phyloP scores from a whole-genome alignment of 2,888 invertebrate genomes.

The Hyalella azteca region DNA sequence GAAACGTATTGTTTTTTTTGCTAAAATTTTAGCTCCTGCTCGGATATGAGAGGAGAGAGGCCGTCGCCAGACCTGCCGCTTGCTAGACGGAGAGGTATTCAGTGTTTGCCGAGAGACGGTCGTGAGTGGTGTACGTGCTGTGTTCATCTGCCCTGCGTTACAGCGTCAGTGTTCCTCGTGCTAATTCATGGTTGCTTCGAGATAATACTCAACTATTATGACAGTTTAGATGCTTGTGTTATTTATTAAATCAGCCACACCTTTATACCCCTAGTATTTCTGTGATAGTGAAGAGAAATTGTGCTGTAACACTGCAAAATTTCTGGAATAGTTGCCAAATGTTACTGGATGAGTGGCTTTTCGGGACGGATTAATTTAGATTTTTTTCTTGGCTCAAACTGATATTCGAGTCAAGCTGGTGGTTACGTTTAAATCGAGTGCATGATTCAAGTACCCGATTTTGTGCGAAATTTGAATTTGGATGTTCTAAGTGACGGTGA shows the following conservation, averaged over 20 bases:
- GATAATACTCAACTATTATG: neutral
- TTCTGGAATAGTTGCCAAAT: constrained; percentile 35
- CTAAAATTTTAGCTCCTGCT: too few relatives aligned
- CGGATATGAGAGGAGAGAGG: too few relatives aligned
- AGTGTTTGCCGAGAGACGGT: constrained; percentile 7
- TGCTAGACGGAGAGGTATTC: neutral
- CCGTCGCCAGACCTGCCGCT: neutral
- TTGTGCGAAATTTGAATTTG: neutral
- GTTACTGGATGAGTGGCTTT: constrained; percentile 17
- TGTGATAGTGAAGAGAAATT: constrained; percentile 23
- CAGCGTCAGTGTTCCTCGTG: constrained; percentile 16
- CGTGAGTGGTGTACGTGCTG: constrained; percentile 15
- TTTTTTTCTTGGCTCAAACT: neutral
- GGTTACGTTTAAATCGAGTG: too few relatives aligned
- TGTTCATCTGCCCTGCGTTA: neutral
- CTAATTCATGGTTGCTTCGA: neutral
- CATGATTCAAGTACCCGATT: neutral
- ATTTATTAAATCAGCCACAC: neutral
- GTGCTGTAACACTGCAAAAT: constrained; percentile 29
- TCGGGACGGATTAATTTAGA: neutral
- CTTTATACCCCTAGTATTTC: neutral
- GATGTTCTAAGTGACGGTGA: neutral
- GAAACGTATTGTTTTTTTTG: too few relatives aligned
- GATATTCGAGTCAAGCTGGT: neutral
- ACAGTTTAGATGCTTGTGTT: neutral